These are phyloP conservation scores for Patella depressa DNA, from an alignment of 2,888 invertebrate genomes.

Conservation along the genomic window DNA sequence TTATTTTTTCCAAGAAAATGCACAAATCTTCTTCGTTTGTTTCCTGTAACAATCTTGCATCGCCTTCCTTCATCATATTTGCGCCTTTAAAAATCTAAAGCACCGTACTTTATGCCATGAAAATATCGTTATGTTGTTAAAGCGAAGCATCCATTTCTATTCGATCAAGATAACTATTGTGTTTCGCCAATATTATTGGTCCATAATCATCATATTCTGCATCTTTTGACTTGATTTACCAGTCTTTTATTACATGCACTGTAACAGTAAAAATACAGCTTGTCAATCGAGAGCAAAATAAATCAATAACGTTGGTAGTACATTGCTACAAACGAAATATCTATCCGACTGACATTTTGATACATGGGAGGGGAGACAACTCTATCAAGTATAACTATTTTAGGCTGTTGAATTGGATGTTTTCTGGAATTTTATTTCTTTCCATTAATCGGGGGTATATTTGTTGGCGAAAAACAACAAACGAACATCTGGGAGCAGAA, in stretches of 20 bases:
- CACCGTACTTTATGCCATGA: neutral
- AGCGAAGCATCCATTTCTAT: neutral
- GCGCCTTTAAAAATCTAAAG: neutral
- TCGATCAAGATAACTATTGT: neutral
- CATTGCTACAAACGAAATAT: neutral
- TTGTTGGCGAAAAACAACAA: too few relatives aligned
- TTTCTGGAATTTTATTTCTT: too few relatives aligned
- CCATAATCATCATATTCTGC: constrained; percentile 10
- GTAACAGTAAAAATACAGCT: too few relatives aligned
- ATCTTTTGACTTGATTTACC: neutral
- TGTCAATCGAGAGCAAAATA: neutral
- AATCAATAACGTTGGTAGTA: neutral
- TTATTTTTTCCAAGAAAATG: constrained; percentile 6
- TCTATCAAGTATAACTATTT: too few relatives aligned
- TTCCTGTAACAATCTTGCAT: constrained; percentile 1
- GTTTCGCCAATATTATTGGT: neutral
- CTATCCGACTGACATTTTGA: too few relatives aligned
- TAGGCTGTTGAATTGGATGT: too few relatives aligned
- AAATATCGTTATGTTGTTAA: neutral
- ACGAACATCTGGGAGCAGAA: too few relatives aligned
- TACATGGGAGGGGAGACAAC: too few relatives aligned
- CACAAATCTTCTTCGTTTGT: constrained; percentile 7
- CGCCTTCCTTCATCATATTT: constrained; percentile 9
- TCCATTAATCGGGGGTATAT: too few relatives aligned
- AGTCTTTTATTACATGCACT: neutral